Conservation (phyloP, 2,888 invertebrate species). For the Hydropsyche betteni region DNA sequence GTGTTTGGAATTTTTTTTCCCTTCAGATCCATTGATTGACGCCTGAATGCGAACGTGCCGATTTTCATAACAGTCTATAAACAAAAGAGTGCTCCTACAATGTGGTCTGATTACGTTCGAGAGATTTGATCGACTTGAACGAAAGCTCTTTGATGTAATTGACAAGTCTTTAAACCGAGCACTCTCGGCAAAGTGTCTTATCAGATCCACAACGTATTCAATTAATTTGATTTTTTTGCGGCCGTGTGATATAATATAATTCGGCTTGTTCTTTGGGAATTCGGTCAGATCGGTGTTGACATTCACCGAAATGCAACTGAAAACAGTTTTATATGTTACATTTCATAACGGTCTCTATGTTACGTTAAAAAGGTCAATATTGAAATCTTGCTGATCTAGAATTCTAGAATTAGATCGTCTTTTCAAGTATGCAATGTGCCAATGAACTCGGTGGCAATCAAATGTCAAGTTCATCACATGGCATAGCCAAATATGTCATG, state of each 20-base stretch:
- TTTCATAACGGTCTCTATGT: slow-evolving; percentile 31
- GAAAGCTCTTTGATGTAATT: too few species aligned
- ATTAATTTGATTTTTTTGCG: too few species aligned
- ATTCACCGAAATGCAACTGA: slow-evolving; percentile 21
- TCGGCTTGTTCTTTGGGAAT: too few species aligned
- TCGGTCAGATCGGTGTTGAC: slow-evolving; percentile 1
- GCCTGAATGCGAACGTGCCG: slow-evolving; percentile 13
- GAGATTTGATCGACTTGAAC: too few species aligned
- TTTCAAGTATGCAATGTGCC: slow-evolving; percentile 26
- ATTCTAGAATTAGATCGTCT: slow-evolving; percentile 35
- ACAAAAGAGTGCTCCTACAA: slow-evolving; percentile 5
- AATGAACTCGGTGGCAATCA: slow-evolving; percentile 34
- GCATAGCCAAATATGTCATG: slow-evolving; percentile 1
- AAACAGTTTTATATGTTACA: not conserved
- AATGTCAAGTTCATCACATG: slow-evolving; percentile 27
- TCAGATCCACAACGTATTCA: too few species aligned
- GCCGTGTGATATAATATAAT: too few species aligned
- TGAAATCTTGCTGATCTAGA: slow-evolving; percentile 26
- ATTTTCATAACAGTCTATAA: slow-evolving; percentile 17
- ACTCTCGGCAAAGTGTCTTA: too few species aligned
- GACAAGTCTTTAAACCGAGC: too few species aligned
- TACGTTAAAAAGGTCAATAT: slow-evolving; percentile 42
- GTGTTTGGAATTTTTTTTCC: too few species aligned
- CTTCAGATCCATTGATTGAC: slow-evolving; percentile 3
- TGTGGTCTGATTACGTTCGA: too few species aligned